Evolutionary conservation across 53 echinoderm and acorn worm genomes (phyloP), one percentile per base, ranked within the genome.

Genomic region (Paelopatides confundens): DNA sequence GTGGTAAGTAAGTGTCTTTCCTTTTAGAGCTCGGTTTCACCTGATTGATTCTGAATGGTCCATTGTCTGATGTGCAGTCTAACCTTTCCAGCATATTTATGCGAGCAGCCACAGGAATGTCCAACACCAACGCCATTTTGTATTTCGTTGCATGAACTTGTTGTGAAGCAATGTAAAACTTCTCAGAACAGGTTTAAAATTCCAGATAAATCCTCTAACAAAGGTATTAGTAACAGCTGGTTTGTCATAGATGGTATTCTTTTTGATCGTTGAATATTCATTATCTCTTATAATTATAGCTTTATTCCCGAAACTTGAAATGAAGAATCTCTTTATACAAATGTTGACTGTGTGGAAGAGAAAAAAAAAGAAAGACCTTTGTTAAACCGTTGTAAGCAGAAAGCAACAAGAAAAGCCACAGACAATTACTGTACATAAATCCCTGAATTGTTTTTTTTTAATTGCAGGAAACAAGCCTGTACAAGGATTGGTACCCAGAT

Each of bases 101-200:
- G 11, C 79, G 79, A 11, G 50, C 79, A 31, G 79, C 33, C 79
- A 79, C 79, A 34, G 53, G 79, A 53, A 53, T 52, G 51, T 79
- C 51, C 27, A 53, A 48, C 50, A 51, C 50, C 13, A 79, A 52
- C 28, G 50, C 79, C 79, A 79, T 79, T 79, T 39, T 74, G 23
- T 74, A 4, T 15, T 21, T 58, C 58, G 14, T 48, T 48, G 9
- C 10, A 14, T 48, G 2, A 48, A 48, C 2, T 48, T 48, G 9
- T 48, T 48, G n/a, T n/a, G n/a, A n/a, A n/a, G n/a, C n/a, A n/a
- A n/a, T n/a, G n/a, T n/a, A n/a, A n/a, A 27, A 30, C 31, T 32
- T 14, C 33, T 67, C 68, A 67, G 6, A 67, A 31, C 68, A 15
- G 54, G 79, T 50, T 79, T 79, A 53, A 79, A 50, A 79, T 79